Evolutionary conservation across 1,140 invertebrate species (phyloP).

Genomic region (Lasioglossum albipes): DNA sequence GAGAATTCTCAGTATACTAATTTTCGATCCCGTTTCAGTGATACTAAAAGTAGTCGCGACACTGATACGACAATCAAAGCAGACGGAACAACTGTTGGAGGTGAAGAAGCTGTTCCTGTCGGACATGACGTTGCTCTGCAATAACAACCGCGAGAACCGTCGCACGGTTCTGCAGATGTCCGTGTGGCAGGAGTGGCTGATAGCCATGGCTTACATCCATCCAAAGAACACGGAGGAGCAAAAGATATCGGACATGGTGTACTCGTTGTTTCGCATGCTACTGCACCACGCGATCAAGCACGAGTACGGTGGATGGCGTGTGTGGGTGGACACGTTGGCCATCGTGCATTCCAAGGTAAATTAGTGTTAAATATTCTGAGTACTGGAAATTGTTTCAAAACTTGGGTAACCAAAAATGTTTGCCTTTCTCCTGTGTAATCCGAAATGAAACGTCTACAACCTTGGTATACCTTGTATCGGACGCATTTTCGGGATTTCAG

Average conservation of each 20-base stretch:
- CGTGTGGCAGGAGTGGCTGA: conserved; percentile 99
- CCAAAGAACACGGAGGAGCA: conserved; percentile 97
- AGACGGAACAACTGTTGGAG: conserved; percentile 93
- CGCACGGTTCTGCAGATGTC: conserved; percentile 99
- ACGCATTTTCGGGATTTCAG: conserved; percentile 73
- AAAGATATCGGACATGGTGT: conserved; percentile 98
- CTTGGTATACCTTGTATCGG: too few relatives aligned
- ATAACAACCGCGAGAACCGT: conserved; percentile 98
- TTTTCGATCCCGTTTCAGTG: conserved; percentile 84
- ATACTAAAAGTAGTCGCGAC: conserved; percentile 99
- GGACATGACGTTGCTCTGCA: conserved; percentile 98
- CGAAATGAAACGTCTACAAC: too few relatives aligned
- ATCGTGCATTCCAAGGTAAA: conserved; percentile 99
- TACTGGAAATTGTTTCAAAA: too few relatives aligned
- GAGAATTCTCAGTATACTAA: neutral
- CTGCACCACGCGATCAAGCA: conserved; percentile 99
- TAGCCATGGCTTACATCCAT: conserved; percentile 98
- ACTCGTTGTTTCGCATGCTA: conserved; percentile 97
- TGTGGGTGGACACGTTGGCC: conserved; percentile 99
- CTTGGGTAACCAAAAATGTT: too few relatives aligned
- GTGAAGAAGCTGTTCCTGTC: conserved; percentile 98
- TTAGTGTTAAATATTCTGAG: neutral
- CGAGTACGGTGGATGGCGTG: conserved; percentile 99
- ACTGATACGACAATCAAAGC: conserved; percentile 96
- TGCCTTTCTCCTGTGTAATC: too few relatives aligned